Evolutionary conservation across 2,888 invertebrate species (phyloP).

Genomic region (Mactromeris polynyma): DNA sequence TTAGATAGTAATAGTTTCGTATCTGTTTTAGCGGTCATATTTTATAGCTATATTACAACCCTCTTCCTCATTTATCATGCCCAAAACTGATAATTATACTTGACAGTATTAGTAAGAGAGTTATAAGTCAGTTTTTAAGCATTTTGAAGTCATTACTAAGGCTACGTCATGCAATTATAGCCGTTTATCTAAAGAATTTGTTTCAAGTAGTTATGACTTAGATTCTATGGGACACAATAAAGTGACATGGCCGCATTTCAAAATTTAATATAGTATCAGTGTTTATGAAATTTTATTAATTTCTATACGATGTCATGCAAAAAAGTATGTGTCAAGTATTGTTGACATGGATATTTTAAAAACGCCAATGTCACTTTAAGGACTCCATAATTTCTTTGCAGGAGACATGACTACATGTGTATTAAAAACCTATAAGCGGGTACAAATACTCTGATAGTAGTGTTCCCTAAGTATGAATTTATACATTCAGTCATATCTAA

Average conservation of each 20-base stretch:
- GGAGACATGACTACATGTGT: neutral
- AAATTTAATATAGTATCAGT: too few species aligned
- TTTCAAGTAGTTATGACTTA: neutral
- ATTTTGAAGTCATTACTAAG: neutral
- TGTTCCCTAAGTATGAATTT: neutral
- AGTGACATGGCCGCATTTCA: neutral
- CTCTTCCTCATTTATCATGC: conserved; percentile 14
- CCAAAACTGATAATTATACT: neutral
- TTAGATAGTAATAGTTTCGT: conserved; percentile 5
- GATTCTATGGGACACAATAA: neutral
- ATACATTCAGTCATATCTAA: neutral
- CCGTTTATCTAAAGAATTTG: neutral
- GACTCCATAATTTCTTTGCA: neutral
- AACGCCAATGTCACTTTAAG: neutral
- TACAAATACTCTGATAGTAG: neutral
- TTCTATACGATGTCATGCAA: too few species aligned
- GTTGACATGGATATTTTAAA: too few species aligned
- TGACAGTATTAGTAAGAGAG: neutral
- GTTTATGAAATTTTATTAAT: too few species aligned
- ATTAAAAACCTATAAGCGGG: neutral
- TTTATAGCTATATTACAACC: conserved; percentile 22
- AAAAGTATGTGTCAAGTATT: too few species aligned
- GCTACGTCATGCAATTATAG: neutral
- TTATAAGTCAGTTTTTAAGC: neutral
- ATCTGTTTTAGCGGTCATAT: neutral